These are phyloP conservation scores for Drosophila mauritiana DNA, from an alignment of 1,140 invertebrate genomes.

Conservation along the genomic window DNA sequence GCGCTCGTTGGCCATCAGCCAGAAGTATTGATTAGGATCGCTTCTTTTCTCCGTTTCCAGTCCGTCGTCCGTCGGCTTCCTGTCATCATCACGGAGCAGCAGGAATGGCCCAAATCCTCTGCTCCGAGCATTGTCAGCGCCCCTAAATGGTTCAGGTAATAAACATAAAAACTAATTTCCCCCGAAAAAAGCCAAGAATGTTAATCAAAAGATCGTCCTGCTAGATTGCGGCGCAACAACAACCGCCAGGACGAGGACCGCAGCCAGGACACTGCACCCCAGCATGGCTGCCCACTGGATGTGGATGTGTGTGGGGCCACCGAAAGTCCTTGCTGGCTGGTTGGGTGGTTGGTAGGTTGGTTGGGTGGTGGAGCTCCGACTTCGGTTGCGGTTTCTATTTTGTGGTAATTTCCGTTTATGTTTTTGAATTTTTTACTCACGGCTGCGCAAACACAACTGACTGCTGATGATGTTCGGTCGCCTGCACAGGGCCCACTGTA, in stretches of 20 bases:
- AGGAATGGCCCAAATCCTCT: constrained; percentile 8
- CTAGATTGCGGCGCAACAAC: constrained; percentile 69
- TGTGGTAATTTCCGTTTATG: constrained; percentile 83
- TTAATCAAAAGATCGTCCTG: constrained; percentile 83
- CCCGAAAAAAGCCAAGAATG: constrained; percentile 77
- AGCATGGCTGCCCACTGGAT: constrained; percentile 16
- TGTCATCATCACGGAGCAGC: constrained; percentile 22
- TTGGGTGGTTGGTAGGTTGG: constrained; percentile 16
- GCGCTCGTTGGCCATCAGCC: constrained; percentile 22
- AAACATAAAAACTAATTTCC: constrained; percentile 84
- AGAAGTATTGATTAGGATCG: constrained; percentile 71
- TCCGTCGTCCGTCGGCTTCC: constrained; percentile 5
- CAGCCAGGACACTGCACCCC: constrained; percentile 31
- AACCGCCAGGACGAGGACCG: constrained; percentile 29
- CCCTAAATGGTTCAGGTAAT: constrained; percentile 79
- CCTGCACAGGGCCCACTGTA: constrained; percentile 42
- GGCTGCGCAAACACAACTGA: constrained; percentile 78
- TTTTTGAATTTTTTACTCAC: constrained; percentile 83
- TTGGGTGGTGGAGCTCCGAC: constrained; percentile 1
- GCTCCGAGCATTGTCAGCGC: constrained; percentile 52
- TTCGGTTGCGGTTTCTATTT: constrained; percentile 72
- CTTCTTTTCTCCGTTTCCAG: constrained; percentile 47
- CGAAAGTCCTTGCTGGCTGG: too few species aligned
- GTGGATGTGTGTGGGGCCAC: neutral
- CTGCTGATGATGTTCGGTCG: constrained; percentile 60